A percentile compares a stretch with the other conserved stretches of the same genome.
Conservation (phyloP, 1,140 invertebrate species). For the Drosophila fuyamai region DNA sequence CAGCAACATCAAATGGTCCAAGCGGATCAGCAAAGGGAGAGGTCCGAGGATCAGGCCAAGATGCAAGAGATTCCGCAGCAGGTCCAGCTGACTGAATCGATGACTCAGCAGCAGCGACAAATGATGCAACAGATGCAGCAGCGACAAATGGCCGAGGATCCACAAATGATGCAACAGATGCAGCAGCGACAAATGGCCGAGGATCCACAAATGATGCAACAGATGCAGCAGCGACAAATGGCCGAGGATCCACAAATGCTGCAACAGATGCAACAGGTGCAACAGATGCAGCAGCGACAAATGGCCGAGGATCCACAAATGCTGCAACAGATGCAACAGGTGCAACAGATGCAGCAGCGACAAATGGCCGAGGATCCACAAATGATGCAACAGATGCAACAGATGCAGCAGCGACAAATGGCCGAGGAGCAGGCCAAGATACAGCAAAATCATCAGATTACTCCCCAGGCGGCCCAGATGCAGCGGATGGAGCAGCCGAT, state of each 20-base stretch:
- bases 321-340: conserved; percentile 8
- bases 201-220: conserved; percentile 11
- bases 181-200: conserved; percentile 5
- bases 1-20: no score
- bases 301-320: conserved; percentile 3
- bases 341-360: conserved; percentile 19
- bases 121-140: conserved; percentile 31
- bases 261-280: conserved; percentile 15
- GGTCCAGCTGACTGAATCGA: conserved; percentile 6
- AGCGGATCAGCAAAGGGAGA: conserved; percentile 22
- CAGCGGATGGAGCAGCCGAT: no score
- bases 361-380: conserved; percentile 1
- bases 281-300: conserved; percentile 24
- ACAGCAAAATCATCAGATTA: no score
- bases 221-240: background rate
- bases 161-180: conserved; percentile 16
- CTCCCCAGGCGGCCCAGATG: no score
- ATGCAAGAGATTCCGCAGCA: conserved; percentile 24
- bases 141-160: background rate
- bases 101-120: background rate
- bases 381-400: conserved; percentile 8
- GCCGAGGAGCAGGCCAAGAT: no score
- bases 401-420: conserved; percentile 21
- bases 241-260: background rate
- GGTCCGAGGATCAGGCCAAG: conserved; percentile 24